Base-by-base conservation (phyloP, 2,113 vertebrate genomes). In the Myotis yumanensis region DNA sequence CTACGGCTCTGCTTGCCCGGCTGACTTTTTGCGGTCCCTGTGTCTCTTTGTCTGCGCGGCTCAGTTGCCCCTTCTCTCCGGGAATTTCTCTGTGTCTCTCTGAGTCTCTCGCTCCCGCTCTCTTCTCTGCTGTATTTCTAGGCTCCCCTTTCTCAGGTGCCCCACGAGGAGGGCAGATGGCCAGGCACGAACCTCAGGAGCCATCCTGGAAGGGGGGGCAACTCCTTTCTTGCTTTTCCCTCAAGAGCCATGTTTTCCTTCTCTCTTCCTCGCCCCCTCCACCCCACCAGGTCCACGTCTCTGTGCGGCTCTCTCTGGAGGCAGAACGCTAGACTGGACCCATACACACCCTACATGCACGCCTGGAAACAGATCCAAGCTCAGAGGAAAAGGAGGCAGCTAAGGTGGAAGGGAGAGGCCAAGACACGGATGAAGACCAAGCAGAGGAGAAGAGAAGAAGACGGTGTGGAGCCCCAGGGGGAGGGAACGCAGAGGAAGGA, bases 301-400 rank as follows among this genome's bases (percentile, higher is more conserved):
- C 64, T 1, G 3, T 10, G 12, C 40, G 46, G 51, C 76, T 68
- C 12, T 72, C 51, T 25, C 93, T 40, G 54, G 80, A 89, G 22
- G 85, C 76, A 81, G 86, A 96, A 64, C 84, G 93, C 75, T 46
- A 54, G 75, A 86, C 14, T 20, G 12, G 35, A 66, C 68, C 82
- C 14, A 15, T 2, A 20, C 1, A 28, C 35, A 25, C 16, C 9
- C 28, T 11, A 40, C 32, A 35, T 1, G 2, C 37, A 76, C 46
- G 62, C 57, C 64, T 51, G 37, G 59, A 82, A 62, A 75, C 72
- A 40, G 82, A 46, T 7, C 32, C 62, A 72, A n/a, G 37, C 69
- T 79, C 94, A 81, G 66, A 77, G n/a, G 23, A 83, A 76, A 68
- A 77, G 43, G 72, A 84, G 57, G 54, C 40, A 9, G 7, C 18